A percentile compares a stretch with the other conserved stretches of the same genome.
Conservation (phyloP, 2,797 vertebrate species). For the Odontamblyopus rebecca region DNA sequence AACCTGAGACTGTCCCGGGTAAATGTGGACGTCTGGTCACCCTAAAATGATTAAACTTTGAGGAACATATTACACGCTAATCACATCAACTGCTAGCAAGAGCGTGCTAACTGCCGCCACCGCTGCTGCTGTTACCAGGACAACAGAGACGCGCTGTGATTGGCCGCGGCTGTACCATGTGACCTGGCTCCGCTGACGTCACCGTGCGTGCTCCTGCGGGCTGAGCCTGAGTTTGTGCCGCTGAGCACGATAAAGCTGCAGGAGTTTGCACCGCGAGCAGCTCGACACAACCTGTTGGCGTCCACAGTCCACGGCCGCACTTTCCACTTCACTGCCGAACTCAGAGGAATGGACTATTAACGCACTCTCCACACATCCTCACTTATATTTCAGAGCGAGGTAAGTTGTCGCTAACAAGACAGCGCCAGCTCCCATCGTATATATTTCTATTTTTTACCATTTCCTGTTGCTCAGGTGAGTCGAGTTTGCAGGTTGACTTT, state of each 20-base stretch:
- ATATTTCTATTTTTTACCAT: slow-evolving; percentile 24
- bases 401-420: slow-evolving; percentile 49
- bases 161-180: slow-evolving; percentile 63
- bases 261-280: slow-evolving; percentile 63
- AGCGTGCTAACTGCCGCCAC: slow-evolving; percentile 30
- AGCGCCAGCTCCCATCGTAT: slow-evolving; percentile 12
- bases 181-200: slow-evolving; percentile 58
- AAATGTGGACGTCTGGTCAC: too few species aligned
- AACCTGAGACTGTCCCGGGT: too few species aligned
- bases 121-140: slow-evolving; percentile 67
- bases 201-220: slow-evolving; percentile 53
- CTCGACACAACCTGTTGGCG: slow-evolving; percentile 45
- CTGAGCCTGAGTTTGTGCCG: slow-evolving; percentile 41
- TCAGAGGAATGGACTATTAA: slow-evolving; percentile 70
- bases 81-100: slow-evolving; percentile 15
- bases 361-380: slow-evolving; percentile 20
- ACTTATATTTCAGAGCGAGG: slow-evolving; percentile 55
- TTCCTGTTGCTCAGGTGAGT: slow-evolving; percentile 62
- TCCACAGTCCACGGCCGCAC: slow-evolving; percentile 15
- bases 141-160: slow-evolving; percentile 59
- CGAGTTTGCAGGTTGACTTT: slow-evolving; percentile 12
- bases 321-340: slow-evolving; percentile 5
- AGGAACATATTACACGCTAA: slow-evolving; percentile 16
- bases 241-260: slow-evolving; percentile 30
- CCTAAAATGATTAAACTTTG: slow-evolving; percentile 6